Conservation (phyloP, 2,888 invertebrate species). For the Choristoneura rosaceana region DNA sequence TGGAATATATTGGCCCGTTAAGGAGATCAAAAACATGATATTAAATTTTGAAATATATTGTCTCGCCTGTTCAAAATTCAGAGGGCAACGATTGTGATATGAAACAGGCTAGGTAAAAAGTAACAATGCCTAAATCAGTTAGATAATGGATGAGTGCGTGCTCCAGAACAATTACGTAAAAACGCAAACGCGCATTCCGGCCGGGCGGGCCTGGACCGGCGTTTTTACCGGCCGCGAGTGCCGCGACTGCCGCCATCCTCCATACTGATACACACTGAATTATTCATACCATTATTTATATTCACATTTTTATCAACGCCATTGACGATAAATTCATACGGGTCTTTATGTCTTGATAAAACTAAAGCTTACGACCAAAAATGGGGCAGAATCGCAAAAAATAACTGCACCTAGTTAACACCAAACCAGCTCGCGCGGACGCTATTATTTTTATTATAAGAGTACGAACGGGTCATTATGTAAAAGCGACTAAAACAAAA, state of each 20-base stretch:
- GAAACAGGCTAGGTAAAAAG: conserved; percentile 52
- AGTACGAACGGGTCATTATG: conserved; percentile 28
- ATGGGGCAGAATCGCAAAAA: conserved; percentile 68
- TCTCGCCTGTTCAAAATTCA: conserved; percentile 37
- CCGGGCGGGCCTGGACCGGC: conserved; percentile 56
- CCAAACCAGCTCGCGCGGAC: conserved; percentile 34
- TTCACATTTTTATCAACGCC: conserved; percentile 85
- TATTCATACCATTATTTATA: conserved; percentile 83
- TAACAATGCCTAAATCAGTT: conserved; percentile 72
- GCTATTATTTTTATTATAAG: conserved; percentile 35
- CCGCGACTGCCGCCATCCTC: conserved; percentile 62
- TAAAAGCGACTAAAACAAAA: conserved; percentile 14
- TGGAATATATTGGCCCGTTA: conserved; percentile 32
- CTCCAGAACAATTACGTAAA: conserved; percentile 82
- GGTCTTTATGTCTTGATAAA: conserved; percentile 85
- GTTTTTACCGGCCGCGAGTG: conserved; percentile 49
- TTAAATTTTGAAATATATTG: conserved; percentile 40
- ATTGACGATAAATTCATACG: conserved; percentile 82
- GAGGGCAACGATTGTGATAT: conserved; percentile 37
- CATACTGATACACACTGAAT: conserved; percentile 85
- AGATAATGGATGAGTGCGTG: conserved; percentile 85
- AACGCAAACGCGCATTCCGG: conserved; percentile 78
- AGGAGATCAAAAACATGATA: conserved; percentile 33
- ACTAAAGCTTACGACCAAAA: conserved; percentile 80
- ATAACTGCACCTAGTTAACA: conserved; percentile 61